Evolutionary conservation across 2,888 invertebrate genomes (phyloP).

Genomic region (Pardosa pseudoannulata): DNA sequence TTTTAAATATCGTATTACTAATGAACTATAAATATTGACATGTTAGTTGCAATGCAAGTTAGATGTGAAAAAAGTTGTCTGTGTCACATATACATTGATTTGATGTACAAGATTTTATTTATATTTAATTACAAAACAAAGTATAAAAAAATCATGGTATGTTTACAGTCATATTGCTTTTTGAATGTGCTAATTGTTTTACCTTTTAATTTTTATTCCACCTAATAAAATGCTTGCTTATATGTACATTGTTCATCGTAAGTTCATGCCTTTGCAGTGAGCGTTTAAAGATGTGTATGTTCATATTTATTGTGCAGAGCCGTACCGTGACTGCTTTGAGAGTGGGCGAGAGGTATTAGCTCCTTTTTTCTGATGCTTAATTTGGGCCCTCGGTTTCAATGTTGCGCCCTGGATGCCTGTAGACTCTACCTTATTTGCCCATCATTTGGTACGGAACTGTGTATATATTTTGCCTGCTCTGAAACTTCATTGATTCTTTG

Average conservation of each 20-base stretch:
- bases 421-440: slow-evolving; percentile 17
- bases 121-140: too few relatives aligned
- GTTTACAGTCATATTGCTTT: not conserved
- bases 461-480: slow-evolving; percentile 21
- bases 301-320: slow-evolving; percentile 33
- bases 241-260: not conserved
- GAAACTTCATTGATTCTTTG: slow-evolving; percentile 11
- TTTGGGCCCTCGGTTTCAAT: slow-evolving; percentile 25
- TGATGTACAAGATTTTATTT: too few relatives aligned
- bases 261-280: slow-evolving; percentile 16
- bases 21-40: too few relatives aligned
- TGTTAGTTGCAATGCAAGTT: too few relatives aligned
- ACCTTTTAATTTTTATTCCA: not conserved
- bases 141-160: not conserved
- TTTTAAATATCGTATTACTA: too few relatives aligned
- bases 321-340: slow-evolving; percentile 29
- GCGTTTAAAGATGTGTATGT: slow-evolving; percentile 24
- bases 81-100: too few relatives aligned
- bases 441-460: slow-evolving; percentile 36
- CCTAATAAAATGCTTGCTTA: not conserved
- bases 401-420: slow-evolving; percentile 14
- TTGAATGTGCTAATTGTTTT: not conserved
- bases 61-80: too few relatives aligned
- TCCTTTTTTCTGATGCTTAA: slow-evolving; percentile 21
- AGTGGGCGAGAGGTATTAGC: slow-evolving; percentile 33